Evolutionary conservation across 2,113 vertebrate species (phyloP).

Genomic region (Sinocyclocheilus rhinocerous): DNA sequence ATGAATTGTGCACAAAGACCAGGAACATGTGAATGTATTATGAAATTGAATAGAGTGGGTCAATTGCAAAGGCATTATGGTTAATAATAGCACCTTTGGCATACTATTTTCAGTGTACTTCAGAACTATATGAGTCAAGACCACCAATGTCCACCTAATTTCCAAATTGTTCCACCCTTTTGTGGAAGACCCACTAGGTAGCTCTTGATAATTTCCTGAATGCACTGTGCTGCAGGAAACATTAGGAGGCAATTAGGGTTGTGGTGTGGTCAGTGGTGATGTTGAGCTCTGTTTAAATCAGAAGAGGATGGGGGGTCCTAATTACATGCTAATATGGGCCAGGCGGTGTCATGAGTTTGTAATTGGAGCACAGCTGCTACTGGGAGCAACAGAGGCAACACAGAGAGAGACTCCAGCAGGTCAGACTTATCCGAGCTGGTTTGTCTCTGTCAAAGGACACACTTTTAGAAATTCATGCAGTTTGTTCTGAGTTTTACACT

Average conservation of each 20-base stretch:
- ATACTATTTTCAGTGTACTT: neutral
- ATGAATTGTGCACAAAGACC: neutral
- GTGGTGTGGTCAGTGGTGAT: constrained; percentile 59
- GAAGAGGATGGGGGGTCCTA: constrained; percentile 70
- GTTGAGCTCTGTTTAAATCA: constrained; percentile 58
- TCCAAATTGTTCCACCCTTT: neutral
- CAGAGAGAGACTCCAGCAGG: constrained; percentile 56
- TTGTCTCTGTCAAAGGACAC: constrained; percentile 41
- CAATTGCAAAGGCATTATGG: neutral
- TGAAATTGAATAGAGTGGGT: neutral
- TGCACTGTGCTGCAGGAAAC: constrained; percentile 51
- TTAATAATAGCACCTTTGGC: neutral
- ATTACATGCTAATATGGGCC: constrained; percentile 84
- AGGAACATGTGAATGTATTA: neutral
- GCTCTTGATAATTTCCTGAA: neutral
- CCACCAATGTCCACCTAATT: neutral
- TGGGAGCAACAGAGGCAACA: constrained; percentile 64
- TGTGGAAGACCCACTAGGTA: constrained; percentile 1
- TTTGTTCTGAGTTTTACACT: neutral
- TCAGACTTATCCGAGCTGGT: constrained; percentile 40
- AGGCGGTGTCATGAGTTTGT: constrained; percentile 79
- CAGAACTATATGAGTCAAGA: neutral
- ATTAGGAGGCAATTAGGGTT: constrained; percentile 64
- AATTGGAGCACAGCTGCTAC: constrained; percentile 85
- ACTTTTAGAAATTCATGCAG: neutral